phyloP scores from a whole-genome alignment of 1,140 invertebrate genomes.

The Heliconius hewitsoni region DNA sequence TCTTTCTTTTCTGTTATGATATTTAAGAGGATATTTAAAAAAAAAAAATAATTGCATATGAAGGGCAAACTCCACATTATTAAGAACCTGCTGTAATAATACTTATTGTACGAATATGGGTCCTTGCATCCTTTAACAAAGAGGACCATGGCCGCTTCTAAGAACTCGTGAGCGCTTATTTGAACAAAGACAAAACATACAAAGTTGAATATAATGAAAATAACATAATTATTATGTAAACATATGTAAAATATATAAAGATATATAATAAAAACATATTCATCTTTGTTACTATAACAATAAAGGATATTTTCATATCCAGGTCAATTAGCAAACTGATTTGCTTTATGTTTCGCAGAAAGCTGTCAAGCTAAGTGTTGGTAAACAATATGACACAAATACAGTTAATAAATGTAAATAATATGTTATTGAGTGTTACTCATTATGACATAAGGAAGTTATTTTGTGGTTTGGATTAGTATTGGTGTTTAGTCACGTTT shows the following conservation, averaged over 20 bases:
- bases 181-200: background rate
- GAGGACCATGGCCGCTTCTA: background rate
- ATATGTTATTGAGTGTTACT: slow-evolving; percentile 9
- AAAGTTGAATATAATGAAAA: background rate
- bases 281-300: background rate
- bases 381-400: slow-evolving; percentile 20
- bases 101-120: background rate
- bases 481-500: background rate
- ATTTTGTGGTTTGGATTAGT: background rate
- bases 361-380: slow-evolving; percentile 22
- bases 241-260: background rate
- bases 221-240: slow-evolving; percentile 3
- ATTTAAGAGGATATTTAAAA: background rate
- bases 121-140: background rate
- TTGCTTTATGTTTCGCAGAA: background rate
- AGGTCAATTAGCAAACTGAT: slow-evolving; percentile 1
- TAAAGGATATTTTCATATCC: background rate
- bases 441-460: slow-evolving; percentile 17
- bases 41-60: background rate
- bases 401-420: slow-evolving; percentile 10
- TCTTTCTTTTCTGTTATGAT: background rate
- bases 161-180: background rate
- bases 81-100: background rate
- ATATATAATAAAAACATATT: background rate
- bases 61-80: background rate